Conservation (phyloP, 2,113 vertebrate genomes). For the Strix uralensis region DNA sequence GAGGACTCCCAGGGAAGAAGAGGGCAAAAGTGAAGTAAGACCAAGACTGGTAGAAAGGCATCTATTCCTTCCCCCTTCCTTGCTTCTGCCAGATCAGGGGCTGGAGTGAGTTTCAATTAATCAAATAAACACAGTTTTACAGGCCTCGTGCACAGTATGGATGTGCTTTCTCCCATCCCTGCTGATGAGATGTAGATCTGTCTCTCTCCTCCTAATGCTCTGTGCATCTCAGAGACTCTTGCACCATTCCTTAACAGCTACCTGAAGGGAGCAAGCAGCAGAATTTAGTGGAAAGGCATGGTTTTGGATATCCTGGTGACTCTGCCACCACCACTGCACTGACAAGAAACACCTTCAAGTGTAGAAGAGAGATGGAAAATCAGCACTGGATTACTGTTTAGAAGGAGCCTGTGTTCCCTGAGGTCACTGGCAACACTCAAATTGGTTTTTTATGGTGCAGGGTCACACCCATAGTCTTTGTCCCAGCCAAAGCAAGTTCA, state of each 20-base stretch:
- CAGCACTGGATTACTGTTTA: background rate
- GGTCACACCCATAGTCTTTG: background rate
- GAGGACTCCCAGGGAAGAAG: background rate
- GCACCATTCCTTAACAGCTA: background rate
- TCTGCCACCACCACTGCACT: background rate
- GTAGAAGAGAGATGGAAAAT: background rate
- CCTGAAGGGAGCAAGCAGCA: background rate
- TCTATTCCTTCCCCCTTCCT: background rate
- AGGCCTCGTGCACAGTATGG: background rate
- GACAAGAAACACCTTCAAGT: background rate
- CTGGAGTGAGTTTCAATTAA: background rate
- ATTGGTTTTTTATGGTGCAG: background rate
- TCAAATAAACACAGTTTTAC: background rate
- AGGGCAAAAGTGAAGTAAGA: background rate
- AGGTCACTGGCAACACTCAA: background rate
- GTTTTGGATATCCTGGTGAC: background rate
- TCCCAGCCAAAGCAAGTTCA: background rate
- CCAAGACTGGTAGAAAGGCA: background rate
- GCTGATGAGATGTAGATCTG: background rate
- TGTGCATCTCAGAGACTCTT: background rate
- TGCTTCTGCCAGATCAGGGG: background rate
- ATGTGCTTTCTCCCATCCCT: background rate
- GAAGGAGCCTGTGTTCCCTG: background rate
- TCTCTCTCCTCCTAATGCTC: background rate
- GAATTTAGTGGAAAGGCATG: background rate